A percentile compares a stretch with the other conserved stretches of the same genome.
Evolutionary conservation across 2,797 vertebrate genomes (phyloP).

Genomic region (Scleropages formosus): DNA sequence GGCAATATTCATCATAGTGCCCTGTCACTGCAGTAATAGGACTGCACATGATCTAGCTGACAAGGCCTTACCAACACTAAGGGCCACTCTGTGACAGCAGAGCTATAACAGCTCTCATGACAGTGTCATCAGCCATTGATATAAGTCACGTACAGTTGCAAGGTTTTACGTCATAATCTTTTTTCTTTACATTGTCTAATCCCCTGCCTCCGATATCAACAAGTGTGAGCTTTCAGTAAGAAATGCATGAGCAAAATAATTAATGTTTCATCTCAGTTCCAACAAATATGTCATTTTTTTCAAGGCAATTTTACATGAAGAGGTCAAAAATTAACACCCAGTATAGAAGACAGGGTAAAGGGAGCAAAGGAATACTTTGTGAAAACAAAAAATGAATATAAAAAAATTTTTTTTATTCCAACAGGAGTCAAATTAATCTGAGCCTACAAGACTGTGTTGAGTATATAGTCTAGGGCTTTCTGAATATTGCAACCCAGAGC

Average conservation of each 20-base stretch:
- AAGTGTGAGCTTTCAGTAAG: neutral
- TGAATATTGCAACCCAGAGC: conserved; percentile 71
- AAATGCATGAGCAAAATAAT: too few relatives aligned
- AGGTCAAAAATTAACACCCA: neutral
- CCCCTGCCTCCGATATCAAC: neutral
- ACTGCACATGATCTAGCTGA: conserved; percentile 53
- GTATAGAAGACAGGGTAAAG: neutral
- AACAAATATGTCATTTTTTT: neutral
- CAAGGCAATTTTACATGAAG: neutral
- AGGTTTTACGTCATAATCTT: neutral
- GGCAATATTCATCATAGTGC: too few relatives aligned
- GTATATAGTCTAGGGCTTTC: conserved; percentile 54
- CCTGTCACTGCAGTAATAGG: too few relatives aligned
- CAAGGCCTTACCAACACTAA: too few relatives aligned
- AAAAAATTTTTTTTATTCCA: neutral
- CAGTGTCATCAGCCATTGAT: conserved; percentile 34
- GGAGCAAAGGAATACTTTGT: neutral
- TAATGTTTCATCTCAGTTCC: too few relatives aligned
- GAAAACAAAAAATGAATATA: conserved; percentile 16
- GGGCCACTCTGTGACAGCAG: conserved; percentile 29
- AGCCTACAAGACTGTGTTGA: neutral
- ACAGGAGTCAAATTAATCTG: neutral
- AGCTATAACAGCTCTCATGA: conserved; percentile 51
- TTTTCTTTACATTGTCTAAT: neutral
- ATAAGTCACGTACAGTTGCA: neutral